These are phyloP conservation scores for Clarias fuscus DNA, from an alignment of 2,797 vertebrate genomes.

Conservation along the genomic window DNA sequence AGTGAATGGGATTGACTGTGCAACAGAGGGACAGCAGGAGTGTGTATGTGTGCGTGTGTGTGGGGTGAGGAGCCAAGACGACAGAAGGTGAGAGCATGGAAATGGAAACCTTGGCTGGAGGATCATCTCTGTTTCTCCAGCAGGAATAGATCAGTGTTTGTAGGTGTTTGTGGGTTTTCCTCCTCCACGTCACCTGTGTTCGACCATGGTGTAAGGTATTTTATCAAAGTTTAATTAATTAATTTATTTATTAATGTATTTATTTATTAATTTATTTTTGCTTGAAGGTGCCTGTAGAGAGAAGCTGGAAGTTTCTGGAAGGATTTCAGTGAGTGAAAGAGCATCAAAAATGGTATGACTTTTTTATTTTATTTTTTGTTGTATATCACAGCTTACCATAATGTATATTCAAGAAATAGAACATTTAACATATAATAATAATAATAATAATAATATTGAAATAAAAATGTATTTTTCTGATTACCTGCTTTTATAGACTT, in stretches of 20 bases:
- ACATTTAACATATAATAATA: not conserved
- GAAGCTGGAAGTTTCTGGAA: not conserved
- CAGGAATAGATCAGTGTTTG: constrained; percentile 28
- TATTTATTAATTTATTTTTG: too few relatives aligned
- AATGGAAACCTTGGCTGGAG: constrained; percentile 27
- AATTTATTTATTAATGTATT: too few relatives aligned
- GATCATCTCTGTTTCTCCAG: constrained; percentile 22
- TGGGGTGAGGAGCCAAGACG: constrained; percentile 29
- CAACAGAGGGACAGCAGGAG: constrained; percentile 54
- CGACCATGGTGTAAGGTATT: constrained; percentile 18
- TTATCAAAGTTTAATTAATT: not conserved
- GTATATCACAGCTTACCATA: not conserved
- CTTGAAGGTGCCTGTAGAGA: not conserved
- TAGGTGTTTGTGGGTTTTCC: not conserved
- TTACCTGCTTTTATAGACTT: not conserved
- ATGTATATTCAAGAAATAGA: not conserved
- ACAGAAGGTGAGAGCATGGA: constrained; percentile 36
- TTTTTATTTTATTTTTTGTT: not conserved
- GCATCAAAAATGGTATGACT: not conserved
- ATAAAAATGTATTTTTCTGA: not conserved
- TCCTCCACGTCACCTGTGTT: constrained; percentile 31
- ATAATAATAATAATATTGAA: not conserved
- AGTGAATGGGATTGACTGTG: constrained; percentile 67
- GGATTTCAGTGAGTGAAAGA: too few relatives aligned
- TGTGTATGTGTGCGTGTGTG: constrained; percentile 23